Conservation (phyloP, 2,797 vertebrate genomes). For the Scyliorhinus canicula region DNA sequence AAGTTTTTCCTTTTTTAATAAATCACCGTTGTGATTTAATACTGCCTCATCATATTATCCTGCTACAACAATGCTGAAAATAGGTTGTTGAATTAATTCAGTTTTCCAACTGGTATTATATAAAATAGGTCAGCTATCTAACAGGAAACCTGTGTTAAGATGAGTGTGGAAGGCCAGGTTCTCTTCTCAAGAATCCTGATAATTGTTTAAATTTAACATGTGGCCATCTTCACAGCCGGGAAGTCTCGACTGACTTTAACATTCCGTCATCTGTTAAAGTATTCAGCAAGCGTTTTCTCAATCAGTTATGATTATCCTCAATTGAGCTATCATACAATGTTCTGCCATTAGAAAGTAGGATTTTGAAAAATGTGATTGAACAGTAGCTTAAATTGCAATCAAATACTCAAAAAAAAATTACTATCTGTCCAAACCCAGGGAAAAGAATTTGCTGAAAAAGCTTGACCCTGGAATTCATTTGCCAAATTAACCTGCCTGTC, state of each 20-base stretch:
- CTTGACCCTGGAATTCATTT: not conserved
- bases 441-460: not conserved
- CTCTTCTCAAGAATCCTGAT: not conserved
- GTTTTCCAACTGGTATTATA: not conserved
- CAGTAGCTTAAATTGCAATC: not conserved
- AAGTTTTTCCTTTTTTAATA: too few species aligned
- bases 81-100: not conserved
- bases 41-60: too few species aligned
- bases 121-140: not conserved
- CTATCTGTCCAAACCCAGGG: not conserved
- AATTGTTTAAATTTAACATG: not conserved
- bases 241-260: not conserved
- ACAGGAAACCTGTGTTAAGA: not conserved
- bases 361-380: constrained; percentile 8
- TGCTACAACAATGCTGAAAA: too few species aligned
- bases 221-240: not conserved
- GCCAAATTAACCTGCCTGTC: constrained; percentile 4
- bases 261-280: not conserved
- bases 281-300: not conserved
- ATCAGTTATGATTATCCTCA: not conserved
- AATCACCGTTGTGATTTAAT: too few species aligned
- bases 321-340: not conserved
- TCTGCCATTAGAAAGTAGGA: not conserved
- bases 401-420: not conserved
- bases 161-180: not conserved